These are phyloP conservation scores for Athene cunicularia DNA, from an alignment of 2,113 vertebrate species.

Conservation along the genomic window DNA sequence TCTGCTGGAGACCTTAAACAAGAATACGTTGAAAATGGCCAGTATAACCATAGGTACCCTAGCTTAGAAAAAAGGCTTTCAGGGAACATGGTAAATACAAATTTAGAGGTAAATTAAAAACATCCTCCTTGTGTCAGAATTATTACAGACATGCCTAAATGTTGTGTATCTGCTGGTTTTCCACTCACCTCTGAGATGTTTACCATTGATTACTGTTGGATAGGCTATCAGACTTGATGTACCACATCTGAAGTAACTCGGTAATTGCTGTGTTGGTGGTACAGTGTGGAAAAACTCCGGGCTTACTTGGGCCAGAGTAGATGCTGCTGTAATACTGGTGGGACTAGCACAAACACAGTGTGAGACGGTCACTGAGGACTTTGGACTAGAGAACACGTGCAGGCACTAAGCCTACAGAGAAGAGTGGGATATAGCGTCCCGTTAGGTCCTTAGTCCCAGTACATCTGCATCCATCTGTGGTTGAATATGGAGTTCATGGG, in stretches of 20 bases:
- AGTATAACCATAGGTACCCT: not conserved
- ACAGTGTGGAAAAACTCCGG: not conserved
- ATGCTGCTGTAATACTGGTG: not conserved
- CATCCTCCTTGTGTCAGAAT: not conserved
- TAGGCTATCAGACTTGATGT: not conserved
- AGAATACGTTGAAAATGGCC: not conserved
- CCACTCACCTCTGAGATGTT: not conserved
- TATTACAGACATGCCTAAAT: not conserved
- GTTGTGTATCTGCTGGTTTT: not conserved
- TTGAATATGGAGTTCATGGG: not conserved
- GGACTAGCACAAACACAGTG: not conserved
- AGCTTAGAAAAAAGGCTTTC: not conserved
- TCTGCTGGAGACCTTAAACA: not conserved
- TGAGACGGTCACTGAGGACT: not conserved
- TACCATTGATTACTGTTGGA: not conserved
- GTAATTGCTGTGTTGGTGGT: not conserved
- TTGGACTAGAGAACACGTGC: not conserved
- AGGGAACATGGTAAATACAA: not conserved
- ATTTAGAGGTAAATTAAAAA: not conserved
- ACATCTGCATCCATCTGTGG: not conserved
- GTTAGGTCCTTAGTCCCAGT: not conserved
- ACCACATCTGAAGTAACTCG: not conserved
- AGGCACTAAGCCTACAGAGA: not conserved
- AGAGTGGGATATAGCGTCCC: fast-evolving
- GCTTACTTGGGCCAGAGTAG: not conserved